Percentiles rank a stretch among this genome's conserved stretches.
These are phyloP conservation scores for Lithosia quadra DNA, from an alignment of 2,888 invertebrate species.

Conservation along the genomic window DNA sequence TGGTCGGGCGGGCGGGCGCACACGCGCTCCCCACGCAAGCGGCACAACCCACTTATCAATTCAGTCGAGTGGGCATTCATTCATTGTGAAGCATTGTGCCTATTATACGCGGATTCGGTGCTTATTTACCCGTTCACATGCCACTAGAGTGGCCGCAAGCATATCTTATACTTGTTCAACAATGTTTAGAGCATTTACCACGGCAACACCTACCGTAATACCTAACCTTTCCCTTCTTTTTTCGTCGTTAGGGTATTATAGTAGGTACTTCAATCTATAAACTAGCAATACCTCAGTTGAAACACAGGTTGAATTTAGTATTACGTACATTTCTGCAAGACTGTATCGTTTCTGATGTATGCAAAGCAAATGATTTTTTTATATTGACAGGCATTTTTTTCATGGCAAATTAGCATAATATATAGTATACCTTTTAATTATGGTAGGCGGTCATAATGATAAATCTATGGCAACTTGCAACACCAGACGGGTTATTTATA, in stretches of 20 bases:
- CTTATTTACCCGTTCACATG: slow-evolving; percentile 77
- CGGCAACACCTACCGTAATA: background rate
- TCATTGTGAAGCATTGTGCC: slow-evolving; percentile 82
- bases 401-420: background rate
- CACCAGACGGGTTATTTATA: too few relatives aligned
- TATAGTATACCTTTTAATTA: too few relatives aligned
- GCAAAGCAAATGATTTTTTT: background rate
- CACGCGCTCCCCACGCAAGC: slow-evolving; percentile 64
- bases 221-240: background rate
- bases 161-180: slow-evolving; percentile 27
- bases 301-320: background rate
- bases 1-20: slow-evolving; percentile 67
- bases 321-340: too few relatives aligned
- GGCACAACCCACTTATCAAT: slow-evolving; percentile 85
- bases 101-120: slow-evolving; percentile 80
- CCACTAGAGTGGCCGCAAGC: slow-evolving; percentile 52
- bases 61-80: slow-evolving; percentile 85
- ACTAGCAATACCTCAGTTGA: too few relatives aligned
- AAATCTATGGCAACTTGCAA: too few relatives aligned
- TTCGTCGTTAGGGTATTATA: background rate
- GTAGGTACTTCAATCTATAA: background rate
- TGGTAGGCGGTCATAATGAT: too few relatives aligned
- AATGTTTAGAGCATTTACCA: background rate
- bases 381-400: background rate
- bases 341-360: background rate